A percentile compares a stretch with the other conserved stretches of the same genome.
Conservation (phyloP, 35 echinoderm and acorn worm genomes). For the Lytechinus pictus region DNA sequence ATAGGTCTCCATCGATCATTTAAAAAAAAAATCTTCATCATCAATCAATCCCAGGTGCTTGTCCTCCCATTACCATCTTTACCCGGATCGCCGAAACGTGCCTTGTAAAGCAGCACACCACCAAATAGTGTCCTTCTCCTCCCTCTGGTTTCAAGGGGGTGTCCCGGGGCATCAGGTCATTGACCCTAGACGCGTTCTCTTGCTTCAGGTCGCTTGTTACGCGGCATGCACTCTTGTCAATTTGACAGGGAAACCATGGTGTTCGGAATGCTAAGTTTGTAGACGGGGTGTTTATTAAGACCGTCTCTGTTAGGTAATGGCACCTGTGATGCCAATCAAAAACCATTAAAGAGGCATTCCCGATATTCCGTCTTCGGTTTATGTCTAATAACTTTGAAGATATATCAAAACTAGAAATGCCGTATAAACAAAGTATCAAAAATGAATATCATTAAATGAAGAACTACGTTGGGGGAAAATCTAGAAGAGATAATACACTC, state of each 20-base stretch:
- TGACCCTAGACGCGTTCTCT: not conserved
- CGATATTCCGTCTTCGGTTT: not conserved
- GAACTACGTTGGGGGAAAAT: not conserved
- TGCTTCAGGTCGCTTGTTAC: slow-evolving; percentile 41
- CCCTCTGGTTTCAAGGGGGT: not conserved
- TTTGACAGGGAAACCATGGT: slow-evolving; percentile 15
- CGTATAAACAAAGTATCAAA: not conserved
- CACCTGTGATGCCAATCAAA: slow-evolving; percentile 39
- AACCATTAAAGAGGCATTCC: slow-evolving; percentile 4
- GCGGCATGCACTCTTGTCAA: slow-evolving; percentile 34
- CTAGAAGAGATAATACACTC: not conserved
- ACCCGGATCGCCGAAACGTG: not conserved
- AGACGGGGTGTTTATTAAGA: slow-evolving; percentile 31
- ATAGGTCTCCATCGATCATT: not conserved
- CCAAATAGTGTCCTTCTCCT: not conserved
- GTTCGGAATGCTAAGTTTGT: slow-evolving; percentile 35
- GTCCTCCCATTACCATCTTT: not conserved
- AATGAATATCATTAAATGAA: not conserved
- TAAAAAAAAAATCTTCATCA: not conserved
- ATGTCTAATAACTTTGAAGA: not conserved
- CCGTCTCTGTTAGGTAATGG: slow-evolving; percentile 39
- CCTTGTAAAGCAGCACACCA: not conserved
- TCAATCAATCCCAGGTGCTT: not conserved
- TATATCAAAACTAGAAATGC: not conserved
- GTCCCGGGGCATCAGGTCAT: not conserved